These are phyloP conservation scores for Perodicticus potto DNA, from an alignment of 2,797 vertebrate species.

Conservation along the genomic window DNA sequence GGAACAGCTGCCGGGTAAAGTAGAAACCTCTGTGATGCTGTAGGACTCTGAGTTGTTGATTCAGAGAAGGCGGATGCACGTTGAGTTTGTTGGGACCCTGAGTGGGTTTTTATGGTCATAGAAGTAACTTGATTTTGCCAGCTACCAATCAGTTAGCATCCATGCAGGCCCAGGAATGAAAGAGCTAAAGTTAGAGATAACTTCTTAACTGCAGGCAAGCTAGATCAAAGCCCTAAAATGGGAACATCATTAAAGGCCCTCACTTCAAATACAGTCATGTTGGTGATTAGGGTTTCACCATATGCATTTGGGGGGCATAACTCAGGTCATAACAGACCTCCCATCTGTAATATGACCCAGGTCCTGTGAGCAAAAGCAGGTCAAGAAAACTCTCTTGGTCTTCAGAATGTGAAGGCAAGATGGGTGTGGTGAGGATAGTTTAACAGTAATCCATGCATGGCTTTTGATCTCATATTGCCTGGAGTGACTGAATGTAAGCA, in stretches of 20 bases:
- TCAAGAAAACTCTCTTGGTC: background rate
- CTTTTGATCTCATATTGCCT: background rate
- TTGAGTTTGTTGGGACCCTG: slow-evolving; percentile 26
- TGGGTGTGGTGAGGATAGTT: background rate
- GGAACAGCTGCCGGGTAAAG: slow-evolving; percentile 40
- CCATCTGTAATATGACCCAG: background rate
- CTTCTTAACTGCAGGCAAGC: slow-evolving; percentile 60
- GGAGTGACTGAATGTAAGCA: background rate
- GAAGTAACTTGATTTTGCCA: slow-evolving; percentile 65
- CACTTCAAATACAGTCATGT: background rate
- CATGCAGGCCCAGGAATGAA: slow-evolving; percentile 49
- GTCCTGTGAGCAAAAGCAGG: background rate
- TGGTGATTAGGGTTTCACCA: background rate
- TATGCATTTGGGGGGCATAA: background rate
- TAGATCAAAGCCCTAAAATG: slow-evolving; percentile 38
- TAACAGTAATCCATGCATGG: background rate
- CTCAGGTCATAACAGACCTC: background rate
- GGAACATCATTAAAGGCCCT: background rate
- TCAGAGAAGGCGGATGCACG: slow-evolving; percentile 47
- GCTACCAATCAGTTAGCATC: slow-evolving; percentile 61
- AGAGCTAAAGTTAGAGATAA: slow-evolving; percentile 72
- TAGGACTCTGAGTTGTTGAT: slow-evolving; percentile 68
- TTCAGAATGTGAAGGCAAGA: background rate
- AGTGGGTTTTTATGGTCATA: slow-evolving; percentile 26
- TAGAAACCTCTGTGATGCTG: slow-evolving; percentile 49